Evolutionary conservation across 1,140 invertebrate species (phyloP), one percentile per base, ranked within the genome.

Genomic region (Drosophila tani): DNA sequence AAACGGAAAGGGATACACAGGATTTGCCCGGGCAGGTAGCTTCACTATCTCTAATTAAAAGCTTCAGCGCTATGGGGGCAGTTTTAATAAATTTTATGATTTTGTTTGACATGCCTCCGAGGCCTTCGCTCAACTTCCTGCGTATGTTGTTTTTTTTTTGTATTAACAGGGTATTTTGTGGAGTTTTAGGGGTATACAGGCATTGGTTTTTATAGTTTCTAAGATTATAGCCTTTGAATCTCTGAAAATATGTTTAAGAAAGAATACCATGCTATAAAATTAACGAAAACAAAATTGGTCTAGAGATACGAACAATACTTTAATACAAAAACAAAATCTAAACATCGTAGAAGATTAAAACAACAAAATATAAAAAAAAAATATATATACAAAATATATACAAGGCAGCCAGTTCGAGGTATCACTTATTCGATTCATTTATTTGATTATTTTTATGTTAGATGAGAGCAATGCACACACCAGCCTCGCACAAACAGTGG

Each of bases 61-160:
- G 84, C 76, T 81, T 56, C 71, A 49, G 24, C 75, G 81, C 78
- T 53, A 56, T 45, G 58, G 64, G 41, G 57, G 19, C 51, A 74
- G 67, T 81, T 87, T 88, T 90, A 84, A 88, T 88, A 88, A 75
- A 87, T 87, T 82, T 79, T 79, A 83, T 81, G 85, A 87, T 81
- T 81, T 69, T 78, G 83, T 81, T 83, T 88, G 76, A 76, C 79
- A 87, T 58, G 76, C 64, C 63, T 60, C 40, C 64, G 38, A 64
- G 63, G 66, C 57, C 40, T 50, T 58, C 56, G 47, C 29, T 35
- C 40, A 21, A 27, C 45, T 51, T 71, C 38, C 53, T 58, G 70
- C 40, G 56, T 51, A 32, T 57, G 47, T 49, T 69, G 0, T 9
- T 59, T 41, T 60, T 32, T 40, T 64, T 41, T 45, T 19, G n/a